phyloP scores from a whole-genome alignment of 2,888 invertebrate genomes.

The Ochropacha duplaris region DNA sequence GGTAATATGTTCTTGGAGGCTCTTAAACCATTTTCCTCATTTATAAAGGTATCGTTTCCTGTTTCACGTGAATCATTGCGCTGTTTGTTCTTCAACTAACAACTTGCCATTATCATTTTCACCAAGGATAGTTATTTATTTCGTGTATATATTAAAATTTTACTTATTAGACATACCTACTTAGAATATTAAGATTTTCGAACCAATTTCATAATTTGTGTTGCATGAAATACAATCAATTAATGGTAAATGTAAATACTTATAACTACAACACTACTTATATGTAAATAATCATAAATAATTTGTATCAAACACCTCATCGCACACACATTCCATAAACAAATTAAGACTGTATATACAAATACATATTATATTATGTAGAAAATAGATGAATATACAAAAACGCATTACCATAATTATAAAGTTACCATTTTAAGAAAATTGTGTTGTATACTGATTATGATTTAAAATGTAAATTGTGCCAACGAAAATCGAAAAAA shows the following conservation, averaged over 20 bases:
- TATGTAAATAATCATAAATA: constrained; percentile 67
- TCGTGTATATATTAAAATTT: constrained; percentile 67
- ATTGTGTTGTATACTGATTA: constrained; percentile 26
- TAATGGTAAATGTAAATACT: constrained; percentile 57
- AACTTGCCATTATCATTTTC: constrained; percentile 80
- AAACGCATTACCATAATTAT: constrained; percentile 51
- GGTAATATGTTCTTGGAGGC: constrained; percentile 72
- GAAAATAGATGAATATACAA: constrained; percentile 49
- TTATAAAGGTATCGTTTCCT: constrained; percentile 40
- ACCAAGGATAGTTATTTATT: constrained; percentile 76
- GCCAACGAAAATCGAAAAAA: constrained; percentile 35
- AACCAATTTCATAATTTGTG: constrained; percentile 49
- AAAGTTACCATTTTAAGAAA: constrained; percentile 37
- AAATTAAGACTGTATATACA: constrained; percentile 63
- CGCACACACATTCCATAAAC: constrained; percentile 41
- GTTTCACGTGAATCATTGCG: constrained; percentile 49
- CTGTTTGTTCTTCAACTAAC: constrained; percentile 68
- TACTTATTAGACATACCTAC: constrained; percentile 52
- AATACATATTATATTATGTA: constrained; percentile 38
- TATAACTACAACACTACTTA: constrained; percentile 27
- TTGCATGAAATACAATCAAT: constrained; percentile 49
- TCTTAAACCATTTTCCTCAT: constrained; percentile 54
- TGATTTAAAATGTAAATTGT: constrained; percentile 34
- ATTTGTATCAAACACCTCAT: constrained; percentile 17
- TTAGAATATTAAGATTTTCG: constrained; percentile 58